phyloP scores from a whole-genome alignment of 2,113 vertebrate genomes.

The Anhinga anhinga region DNA sequence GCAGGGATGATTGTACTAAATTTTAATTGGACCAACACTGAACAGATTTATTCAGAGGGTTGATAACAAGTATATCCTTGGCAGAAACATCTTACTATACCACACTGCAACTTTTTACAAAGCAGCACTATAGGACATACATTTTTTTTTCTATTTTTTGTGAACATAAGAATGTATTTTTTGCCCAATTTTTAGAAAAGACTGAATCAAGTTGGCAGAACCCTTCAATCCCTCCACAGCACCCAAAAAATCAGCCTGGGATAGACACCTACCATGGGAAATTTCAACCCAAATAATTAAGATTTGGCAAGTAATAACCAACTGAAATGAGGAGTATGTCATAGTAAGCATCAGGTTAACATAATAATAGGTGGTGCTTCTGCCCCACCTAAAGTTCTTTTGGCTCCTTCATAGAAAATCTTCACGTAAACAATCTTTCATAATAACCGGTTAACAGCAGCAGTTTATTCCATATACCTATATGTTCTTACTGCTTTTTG shows the following conservation, averaged over 20 bases:
- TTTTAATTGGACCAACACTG: background rate
- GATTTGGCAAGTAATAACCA: conserved; percentile 25
- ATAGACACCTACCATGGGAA: conserved; percentile 8
- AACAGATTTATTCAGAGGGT: background rate
- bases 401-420: conserved; percentile 50
- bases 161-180: background rate
- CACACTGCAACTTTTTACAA: background rate
- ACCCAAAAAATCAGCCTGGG: background rate
- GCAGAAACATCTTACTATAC: background rate
- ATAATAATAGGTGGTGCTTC: conserved; percentile 50
- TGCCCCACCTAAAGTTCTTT: conserved; percentile 56
- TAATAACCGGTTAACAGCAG: background rate
- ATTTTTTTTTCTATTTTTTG: background rate
- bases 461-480: background rate
- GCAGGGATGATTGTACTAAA: background rate
- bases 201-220: background rate
- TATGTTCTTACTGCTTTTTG: background rate
- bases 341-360: conserved; percentile 32
- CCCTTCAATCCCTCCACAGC: background rate
- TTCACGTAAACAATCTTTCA: conserved; percentile 38
- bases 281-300: conserved; percentile 39
- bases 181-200: background rate
- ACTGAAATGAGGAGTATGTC: background rate
- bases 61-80: background rate
- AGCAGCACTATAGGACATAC: background rate